Evolutionary conservation across 2,113 vertebrate species (phyloP).

Genomic region (Pandion haliaetus): DNA sequence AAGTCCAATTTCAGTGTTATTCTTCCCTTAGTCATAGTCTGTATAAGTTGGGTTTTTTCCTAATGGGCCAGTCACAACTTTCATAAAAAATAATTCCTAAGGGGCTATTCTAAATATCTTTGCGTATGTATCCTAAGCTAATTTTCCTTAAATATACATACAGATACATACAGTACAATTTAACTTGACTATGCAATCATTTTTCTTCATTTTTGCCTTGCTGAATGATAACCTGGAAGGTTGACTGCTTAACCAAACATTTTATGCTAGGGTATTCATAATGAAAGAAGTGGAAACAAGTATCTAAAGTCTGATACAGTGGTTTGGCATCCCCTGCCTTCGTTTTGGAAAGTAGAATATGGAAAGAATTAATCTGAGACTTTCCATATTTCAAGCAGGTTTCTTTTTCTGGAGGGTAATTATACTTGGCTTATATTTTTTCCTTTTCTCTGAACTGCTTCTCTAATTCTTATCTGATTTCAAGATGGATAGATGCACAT

Average conservation of each 20-base stretch:
- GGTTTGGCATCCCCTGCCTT: neutral
- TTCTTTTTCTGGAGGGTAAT: neutral
- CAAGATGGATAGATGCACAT: neutral
- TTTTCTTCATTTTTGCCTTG: neutral
- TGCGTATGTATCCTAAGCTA: neutral
- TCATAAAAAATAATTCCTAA: neutral
- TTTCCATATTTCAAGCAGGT: neutral
- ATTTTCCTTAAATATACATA: neutral
- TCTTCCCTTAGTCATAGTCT: neutral
- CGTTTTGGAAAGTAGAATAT: neutral
- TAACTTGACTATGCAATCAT: neutral
- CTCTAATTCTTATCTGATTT: neutral
- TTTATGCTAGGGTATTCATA: neutral
- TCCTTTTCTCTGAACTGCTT: neutral
- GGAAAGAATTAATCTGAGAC: neutral
- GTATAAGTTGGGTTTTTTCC: neutral
- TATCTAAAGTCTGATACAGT: neutral
- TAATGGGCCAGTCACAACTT: neutral
- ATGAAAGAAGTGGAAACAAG: neutral
- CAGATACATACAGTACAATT: neutral
- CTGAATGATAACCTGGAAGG: neutral
- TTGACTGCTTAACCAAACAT: neutral
- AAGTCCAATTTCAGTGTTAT: neutral
- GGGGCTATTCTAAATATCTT: neutral
- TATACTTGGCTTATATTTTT: neutral